These are phyloP conservation scores for Coelopa pilipes DNA, from an alignment of 2,888 invertebrate genomes.

Conservation along the genomic window DNA sequence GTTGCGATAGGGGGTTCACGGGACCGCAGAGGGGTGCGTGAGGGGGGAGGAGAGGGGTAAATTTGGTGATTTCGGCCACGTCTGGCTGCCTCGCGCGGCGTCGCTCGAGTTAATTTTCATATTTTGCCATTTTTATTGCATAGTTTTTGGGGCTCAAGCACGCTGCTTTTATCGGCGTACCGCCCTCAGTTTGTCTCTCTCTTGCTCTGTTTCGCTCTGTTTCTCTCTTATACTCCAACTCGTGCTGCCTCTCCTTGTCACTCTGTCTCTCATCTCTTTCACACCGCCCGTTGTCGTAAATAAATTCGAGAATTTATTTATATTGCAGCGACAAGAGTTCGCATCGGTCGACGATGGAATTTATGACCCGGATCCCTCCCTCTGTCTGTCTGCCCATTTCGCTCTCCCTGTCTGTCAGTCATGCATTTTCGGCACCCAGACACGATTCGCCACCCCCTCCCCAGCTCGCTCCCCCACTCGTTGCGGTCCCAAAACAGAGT, in stretches of 20 bases:
- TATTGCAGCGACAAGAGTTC: constrained; percentile 58
- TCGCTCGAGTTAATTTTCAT: constrained; percentile 57
- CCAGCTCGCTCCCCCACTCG: not conserved
- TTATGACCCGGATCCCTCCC: too few relatives aligned
- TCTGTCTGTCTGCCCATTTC: too few relatives aligned
- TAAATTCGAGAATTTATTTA: constrained; percentile 62
- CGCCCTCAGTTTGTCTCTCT: too few relatives aligned
- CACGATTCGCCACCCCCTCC: too few relatives aligned
- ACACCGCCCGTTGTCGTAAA: constrained; percentile 51
- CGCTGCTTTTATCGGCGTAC: too few relatives aligned
- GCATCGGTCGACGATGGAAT: not conserved
- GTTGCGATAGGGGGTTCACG: not conserved
- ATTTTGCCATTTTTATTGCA: constrained; percentile 46
- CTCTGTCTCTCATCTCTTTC: not conserved
- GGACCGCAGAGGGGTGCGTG: too few relatives aligned
- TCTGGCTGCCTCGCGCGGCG: not conserved
- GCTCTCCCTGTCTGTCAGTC: too few relatives aligned
- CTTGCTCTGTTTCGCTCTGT: too few relatives aligned
- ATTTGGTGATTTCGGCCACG: not conserved
- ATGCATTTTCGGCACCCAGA: too few relatives aligned
- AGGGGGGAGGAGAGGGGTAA: too few relatives aligned
- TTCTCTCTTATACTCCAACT: too few relatives aligned
- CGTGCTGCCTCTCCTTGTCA: too few relatives aligned
- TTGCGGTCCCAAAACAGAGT: constrained; percentile 1
- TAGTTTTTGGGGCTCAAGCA: not conserved